Conservation (phyloP, 2,888 invertebrate genomes). For the Julus scandinavius region DNA sequence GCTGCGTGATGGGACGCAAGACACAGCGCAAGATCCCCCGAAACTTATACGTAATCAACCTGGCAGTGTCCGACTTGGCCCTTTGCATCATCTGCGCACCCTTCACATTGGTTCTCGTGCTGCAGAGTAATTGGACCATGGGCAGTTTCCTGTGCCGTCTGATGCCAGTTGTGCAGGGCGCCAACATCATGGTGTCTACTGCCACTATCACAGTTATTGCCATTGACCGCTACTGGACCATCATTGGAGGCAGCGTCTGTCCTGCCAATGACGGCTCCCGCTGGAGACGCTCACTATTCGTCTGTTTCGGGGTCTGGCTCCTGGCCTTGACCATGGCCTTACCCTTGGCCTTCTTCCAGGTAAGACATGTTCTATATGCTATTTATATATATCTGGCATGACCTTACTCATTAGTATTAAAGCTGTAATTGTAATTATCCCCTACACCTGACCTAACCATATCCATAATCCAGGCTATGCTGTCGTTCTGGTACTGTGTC, state of each 20-base stretch:
- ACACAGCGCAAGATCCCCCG: slow-evolving; percentile 32
- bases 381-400: no score
- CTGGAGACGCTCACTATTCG: background rate
- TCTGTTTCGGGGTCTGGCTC: slow-evolving; percentile 63
- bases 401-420: no score
- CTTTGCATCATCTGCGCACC: slow-evolving; percentile 73
- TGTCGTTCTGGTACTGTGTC: no score
- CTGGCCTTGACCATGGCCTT: slow-evolving; percentile 67
- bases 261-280: background rate
- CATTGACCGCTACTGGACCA: slow-evolving; percentile 67
- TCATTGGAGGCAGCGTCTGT: slow-evolving; percentile 66
- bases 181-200: slow-evolving; percentile 73
- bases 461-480: no score
- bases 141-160: slow-evolving; percentile 72
- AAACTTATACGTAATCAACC: slow-evolving; percentile 72
- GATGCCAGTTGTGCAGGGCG: slow-evolving; percentile 71
- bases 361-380: background rate
- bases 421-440: no score
- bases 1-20: slow-evolving; percentile 47
- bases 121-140: slow-evolving; percentile 70
- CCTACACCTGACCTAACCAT: no score
- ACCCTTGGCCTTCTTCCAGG: slow-evolving; percentile 67
- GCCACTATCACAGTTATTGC: slow-evolving; percentile 73
- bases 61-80: slow-evolving; percentile 71
- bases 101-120: slow-evolving; percentile 70